A percentile compares a stretch with the other conserved stretches of the same genome.
Conservation (phyloP, 2,888 invertebrate species). For the Ormyrus thymus region DNA sequence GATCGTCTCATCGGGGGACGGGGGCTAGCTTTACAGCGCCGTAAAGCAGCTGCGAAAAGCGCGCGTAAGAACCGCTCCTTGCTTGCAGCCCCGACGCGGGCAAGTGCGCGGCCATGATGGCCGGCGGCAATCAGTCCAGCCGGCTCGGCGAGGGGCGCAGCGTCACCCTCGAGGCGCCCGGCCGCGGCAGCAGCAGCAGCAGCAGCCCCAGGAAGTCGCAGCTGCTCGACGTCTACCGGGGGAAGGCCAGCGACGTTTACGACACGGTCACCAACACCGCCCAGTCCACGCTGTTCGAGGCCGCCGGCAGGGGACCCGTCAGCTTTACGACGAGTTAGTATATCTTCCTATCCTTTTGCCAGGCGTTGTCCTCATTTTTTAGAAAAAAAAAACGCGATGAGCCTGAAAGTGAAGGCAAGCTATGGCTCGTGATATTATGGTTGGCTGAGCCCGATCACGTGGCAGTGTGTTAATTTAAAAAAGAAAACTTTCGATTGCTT, state of each 20-base stretch:
- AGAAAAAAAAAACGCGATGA: too few species aligned
- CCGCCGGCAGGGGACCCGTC: neutral
- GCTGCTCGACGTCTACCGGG: constrained; percentile 62
- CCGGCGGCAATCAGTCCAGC: constrained; percentile 16
- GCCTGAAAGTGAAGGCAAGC: too few species aligned
- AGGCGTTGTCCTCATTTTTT: too few species aligned
- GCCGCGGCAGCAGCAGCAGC: constrained; percentile 30
- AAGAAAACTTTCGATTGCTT: too few species aligned
- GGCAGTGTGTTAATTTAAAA: too few species aligned
- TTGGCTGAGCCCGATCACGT: too few species aligned
- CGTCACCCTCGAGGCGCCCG: constrained; percentile 57
- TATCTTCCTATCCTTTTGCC: too few species aligned
- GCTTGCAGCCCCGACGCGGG: constrained; percentile 76
- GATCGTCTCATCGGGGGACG: too few species aligned
- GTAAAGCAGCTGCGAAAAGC: too few species aligned
- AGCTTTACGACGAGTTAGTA: constrained; percentile 28
- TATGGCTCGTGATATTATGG: too few species aligned
- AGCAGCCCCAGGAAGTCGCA: constrained; percentile 56
- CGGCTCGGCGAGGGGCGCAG: constrained; percentile 49
- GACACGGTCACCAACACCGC: constrained; percentile 62
- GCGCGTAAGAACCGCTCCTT: too few species aligned
- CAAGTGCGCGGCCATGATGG: constrained; percentile 73
- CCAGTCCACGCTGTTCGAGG: constrained; percentile 40
- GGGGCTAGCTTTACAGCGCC: too few species aligned
- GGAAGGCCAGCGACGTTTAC: constrained; percentile 63